Evolutionary conservation across 2,113 vertebrate species (phyloP).

Genomic region (Gobius niger): DNA sequence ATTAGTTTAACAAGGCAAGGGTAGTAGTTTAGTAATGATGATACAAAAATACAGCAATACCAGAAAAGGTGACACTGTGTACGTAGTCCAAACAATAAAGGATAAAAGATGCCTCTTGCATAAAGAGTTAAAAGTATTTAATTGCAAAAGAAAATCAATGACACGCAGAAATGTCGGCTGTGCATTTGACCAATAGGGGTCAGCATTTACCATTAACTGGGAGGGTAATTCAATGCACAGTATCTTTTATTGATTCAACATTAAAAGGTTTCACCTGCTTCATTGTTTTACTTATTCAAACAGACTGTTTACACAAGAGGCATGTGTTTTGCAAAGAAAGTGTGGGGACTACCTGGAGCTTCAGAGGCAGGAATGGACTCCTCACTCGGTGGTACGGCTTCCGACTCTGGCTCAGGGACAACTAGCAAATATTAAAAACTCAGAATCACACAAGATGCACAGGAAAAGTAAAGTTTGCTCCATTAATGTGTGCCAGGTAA

Average conservation of each 20-base stretch:
- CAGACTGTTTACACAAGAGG: constrained; percentile 14
- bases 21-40: no score
- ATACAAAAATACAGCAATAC: no score
- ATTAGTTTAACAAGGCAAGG: no score
- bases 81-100: not conserved
- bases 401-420: constrained; percentile 19
- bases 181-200: constrained; percentile 26
- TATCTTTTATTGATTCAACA: not conserved
- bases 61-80: no score
- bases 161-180: constrained; percentile 1
- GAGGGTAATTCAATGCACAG: not conserved
- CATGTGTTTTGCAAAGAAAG: not conserved
- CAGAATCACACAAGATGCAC: not conserved
- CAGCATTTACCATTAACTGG: constrained; percentile 2
- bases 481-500: not conserved
- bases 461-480: not conserved
- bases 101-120: not conserved
- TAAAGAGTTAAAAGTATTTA: constrained; percentile 3
- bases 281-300: not conserved
- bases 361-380: constrained; percentile 26
- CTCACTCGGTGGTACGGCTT: constrained; percentile 23
- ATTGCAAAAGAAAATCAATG: not conserved
- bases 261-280: not conserved
- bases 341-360: constrained; percentile 52
- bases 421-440: constrained; percentile 17